phyloP scores from a whole-genome alignment of 1,140 invertebrate species.

The Branchinecta lynchi region DNA sequence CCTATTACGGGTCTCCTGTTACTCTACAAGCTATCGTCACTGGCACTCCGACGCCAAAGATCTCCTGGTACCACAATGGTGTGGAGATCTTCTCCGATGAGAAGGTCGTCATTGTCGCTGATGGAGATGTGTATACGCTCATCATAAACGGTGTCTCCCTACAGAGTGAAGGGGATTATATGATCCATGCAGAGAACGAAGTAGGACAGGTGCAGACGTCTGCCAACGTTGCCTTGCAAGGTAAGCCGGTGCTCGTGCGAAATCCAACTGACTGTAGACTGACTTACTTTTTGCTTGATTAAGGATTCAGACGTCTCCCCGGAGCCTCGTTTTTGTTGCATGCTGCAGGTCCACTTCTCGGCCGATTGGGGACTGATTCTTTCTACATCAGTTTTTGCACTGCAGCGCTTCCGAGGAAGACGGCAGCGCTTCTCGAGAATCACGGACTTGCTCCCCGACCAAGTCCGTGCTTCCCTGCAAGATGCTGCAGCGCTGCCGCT shows the following conservation, averaged over 20 bases:
- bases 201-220: slow-evolving; percentile 56
- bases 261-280: slow-evolving; percentile 16
- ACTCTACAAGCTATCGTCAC: slow-evolving; percentile 57
- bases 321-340: no score
- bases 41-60: slow-evolving; percentile 58
- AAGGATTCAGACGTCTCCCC: no score
- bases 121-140: slow-evolving; percentile 47
- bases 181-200: slow-evolving; percentile 58
- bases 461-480: no score
- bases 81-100: slow-evolving; percentile 39
- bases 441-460: no score
- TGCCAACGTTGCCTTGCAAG: slow-evolving; percentile 56
- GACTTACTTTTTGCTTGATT: background rate
- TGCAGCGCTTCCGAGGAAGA: no score
- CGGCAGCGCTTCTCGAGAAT: no score
- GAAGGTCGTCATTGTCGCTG: slow-evolving; percentile 39
- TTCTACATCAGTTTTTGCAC: no score
- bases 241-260: slow-evolving; percentile 34
- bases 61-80: slow-evolving; percentile 62
- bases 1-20: slow-evolving; percentile 52
- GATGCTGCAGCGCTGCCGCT: no score
- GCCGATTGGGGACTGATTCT: no score
- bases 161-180: slow-evolving; percentile 58
- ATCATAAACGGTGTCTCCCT: slow-evolving; percentile 43
- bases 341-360: no score